Evolutionary conservation across 2,888 invertebrate species (phyloP).

Genomic region (Tipula confusa): DNA sequence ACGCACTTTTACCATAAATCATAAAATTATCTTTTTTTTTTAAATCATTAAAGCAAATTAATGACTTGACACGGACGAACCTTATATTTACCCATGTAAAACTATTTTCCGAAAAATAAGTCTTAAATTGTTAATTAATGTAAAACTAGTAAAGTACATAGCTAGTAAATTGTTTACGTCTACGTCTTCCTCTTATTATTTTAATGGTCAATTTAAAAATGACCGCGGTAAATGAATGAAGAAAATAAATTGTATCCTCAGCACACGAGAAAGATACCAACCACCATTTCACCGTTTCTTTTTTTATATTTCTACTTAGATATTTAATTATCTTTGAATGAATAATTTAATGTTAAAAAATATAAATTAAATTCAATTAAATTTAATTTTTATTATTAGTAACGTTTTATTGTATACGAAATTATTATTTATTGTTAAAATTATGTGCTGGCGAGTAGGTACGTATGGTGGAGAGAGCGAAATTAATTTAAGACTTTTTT

Average conservation of each 20-base stretch:
- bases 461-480: neutral
- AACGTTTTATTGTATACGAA: neutral
- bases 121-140: neutral
- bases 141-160: neutral
- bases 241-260: neutral
- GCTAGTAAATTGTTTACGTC: neutral
- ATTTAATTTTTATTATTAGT: neutral
- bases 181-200: neutral
- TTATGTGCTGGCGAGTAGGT: neutral
- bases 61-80: neutral
- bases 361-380: slow-evolving; percentile 15
- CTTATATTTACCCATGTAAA: neutral
- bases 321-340: neutral
- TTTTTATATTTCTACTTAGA: neutral
- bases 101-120: neutral
- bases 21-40: neutral
- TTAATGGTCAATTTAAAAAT: neutral
- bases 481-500: no score
- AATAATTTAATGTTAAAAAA: neutral
- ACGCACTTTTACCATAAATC: neutral
- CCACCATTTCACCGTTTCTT: neutral
- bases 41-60: neutral
- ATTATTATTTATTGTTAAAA: neutral
- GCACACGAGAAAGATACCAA: neutral
- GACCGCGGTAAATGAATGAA: neutral